These are phyloP conservation scores for Menidia beryllina DNA, from an alignment of 2,113 vertebrate species.

Conservation along the genomic window DNA sequence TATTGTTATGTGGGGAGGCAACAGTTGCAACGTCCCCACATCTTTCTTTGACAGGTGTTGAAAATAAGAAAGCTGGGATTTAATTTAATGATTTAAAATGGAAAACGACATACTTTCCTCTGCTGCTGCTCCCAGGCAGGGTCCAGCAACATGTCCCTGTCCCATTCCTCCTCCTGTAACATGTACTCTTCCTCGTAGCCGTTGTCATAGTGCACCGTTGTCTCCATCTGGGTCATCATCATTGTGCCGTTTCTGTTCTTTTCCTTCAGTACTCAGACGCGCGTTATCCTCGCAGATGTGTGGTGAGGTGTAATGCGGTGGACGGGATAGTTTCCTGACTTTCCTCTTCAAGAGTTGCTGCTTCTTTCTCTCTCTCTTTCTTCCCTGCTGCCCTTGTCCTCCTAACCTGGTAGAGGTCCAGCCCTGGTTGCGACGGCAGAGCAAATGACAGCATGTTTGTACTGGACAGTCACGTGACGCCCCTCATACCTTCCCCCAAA, in stretches of 20 bases:
- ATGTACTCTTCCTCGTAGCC: slow-evolving; percentile 83
- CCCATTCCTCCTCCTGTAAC: slow-evolving; percentile 86
- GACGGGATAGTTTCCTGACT: slow-evolving; percentile 17
- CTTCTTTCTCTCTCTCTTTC: background rate
- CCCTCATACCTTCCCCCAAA: slow-evolving; percentile 16
- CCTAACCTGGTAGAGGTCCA: slow-evolving; percentile 69
- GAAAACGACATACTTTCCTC: slow-evolving; percentile 78
- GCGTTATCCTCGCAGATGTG: slow-evolving; percentile 15
- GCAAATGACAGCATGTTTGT: slow-evolving; percentile 66
- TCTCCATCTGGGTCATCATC: slow-evolving; percentile 79
- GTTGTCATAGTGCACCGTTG: slow-evolving; percentile 78
- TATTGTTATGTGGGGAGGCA: no score
- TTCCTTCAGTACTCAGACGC: slow-evolving; percentile 21
- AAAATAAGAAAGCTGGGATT: background rate
- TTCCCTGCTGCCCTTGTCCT: slow-evolving; percentile 61
- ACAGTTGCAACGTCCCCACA: background rate
- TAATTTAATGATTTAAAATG: background rate
- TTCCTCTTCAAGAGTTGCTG: slow-evolving; percentile 4
- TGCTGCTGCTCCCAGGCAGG: slow-evolving; percentile 88
- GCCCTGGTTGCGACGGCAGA: slow-evolving; percentile 60
- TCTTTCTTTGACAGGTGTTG: background rate
- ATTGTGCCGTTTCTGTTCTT: slow-evolving; percentile 27
- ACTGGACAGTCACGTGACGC: slow-evolving; percentile 73
- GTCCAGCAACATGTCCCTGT: slow-evolving; percentile 85
- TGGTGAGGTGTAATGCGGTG: background rate